These are phyloP conservation scores for Rhombomys opimus DNA, from an alignment of 2,113 vertebrate genomes.

Conservation along the genomic window DNA sequence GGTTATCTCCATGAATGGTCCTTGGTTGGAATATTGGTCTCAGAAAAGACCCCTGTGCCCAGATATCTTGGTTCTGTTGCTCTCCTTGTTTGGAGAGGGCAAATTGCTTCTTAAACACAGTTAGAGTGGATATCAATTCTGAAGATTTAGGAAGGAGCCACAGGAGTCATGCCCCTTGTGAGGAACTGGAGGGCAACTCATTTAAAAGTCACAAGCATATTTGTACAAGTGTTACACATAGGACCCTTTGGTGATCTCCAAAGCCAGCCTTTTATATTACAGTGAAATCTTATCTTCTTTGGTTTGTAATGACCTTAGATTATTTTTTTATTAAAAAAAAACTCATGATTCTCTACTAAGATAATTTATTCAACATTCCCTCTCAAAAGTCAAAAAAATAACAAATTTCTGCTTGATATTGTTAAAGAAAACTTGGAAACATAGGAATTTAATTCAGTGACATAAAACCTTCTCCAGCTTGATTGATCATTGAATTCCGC, in stretches of 20 bases:
- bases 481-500: background rate
- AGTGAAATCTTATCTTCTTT: background rate
- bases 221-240: background rate
- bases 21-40: no score
- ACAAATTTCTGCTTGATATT: background rate
- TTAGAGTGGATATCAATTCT: background rate
- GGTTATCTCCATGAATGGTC: no score
- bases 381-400: conserved; percentile 19
- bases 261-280: background rate
- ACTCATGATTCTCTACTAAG: background rate
- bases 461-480: background rate
- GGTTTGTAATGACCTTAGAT: background rate
- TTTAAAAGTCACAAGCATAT: background rate
- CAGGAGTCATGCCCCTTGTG: background rate
- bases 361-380: background rate
- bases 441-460: background rate
- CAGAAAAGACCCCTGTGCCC: no score
- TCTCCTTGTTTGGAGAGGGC: background rate
- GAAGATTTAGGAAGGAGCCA: background rate
- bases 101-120: conserved; percentile 3
- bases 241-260: background rate
- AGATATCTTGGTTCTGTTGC: no score
- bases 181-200: background rate
- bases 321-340: background rate
- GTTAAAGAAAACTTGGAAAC: background rate